These are phyloP conservation scores for Platyrinchus mystaceus DNA, from an alignment of 2,797 vertebrate genomes.

Conservation along the genomic window DNA sequence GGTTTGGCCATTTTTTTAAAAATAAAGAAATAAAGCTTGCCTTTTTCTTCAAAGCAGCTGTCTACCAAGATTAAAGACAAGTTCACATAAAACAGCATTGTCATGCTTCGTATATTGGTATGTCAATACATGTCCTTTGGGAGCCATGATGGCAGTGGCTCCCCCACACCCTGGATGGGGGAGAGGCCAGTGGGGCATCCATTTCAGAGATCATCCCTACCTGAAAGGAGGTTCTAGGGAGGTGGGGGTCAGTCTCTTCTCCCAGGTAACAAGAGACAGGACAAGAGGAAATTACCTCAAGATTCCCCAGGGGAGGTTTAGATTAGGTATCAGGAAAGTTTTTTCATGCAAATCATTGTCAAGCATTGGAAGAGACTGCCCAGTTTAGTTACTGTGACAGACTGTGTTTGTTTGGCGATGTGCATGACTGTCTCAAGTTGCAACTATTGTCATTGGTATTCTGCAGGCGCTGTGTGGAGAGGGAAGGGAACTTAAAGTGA, in stretches of 20 bases:
- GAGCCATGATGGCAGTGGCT: background rate
- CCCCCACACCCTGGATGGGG: background rate
- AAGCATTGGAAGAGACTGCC: background rate
- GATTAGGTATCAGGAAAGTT: background rate
- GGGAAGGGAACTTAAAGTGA: background rate
- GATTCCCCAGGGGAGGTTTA: background rate
- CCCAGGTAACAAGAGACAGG: background rate
- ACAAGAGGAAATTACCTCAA: background rate
- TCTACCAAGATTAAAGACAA: background rate
- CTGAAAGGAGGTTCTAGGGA: background rate
- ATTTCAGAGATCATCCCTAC: background rate
- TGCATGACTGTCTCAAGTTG: background rate
- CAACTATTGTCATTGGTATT: background rate
- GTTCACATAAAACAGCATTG: background rate
- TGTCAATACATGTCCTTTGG: too few species aligned
- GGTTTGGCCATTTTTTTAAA: background rate
- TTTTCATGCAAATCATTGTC: too few species aligned
- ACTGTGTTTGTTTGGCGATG: background rate
- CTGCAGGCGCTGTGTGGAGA: background rate
- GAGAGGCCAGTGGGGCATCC: background rate
- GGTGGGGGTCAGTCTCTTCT: background rate
- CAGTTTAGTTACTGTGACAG: background rate
- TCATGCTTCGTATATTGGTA: background rate
- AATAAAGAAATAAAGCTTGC: background rate
- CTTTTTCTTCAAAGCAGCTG: background rate